Evolutionary conservation across 2,113 vertebrate genomes (phyloP).

Genomic region (Tupaia chinensis): DNA sequence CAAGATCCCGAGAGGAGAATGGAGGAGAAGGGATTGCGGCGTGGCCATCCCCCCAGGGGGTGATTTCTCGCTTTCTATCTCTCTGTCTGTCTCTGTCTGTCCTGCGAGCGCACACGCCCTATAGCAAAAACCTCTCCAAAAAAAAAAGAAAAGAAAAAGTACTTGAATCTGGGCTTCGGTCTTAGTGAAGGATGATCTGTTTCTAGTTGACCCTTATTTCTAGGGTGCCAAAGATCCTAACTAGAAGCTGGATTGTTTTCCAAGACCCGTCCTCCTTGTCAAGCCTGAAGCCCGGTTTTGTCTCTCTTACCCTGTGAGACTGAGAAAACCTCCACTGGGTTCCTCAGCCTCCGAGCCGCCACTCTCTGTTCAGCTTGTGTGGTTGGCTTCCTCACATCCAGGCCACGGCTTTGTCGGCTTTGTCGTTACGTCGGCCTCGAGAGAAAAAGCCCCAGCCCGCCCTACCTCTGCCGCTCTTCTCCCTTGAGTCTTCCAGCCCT

Average conservation of each 20-base stretch:
- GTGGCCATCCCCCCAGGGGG: no score
- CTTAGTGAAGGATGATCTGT: background rate
- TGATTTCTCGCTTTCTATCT: no score
- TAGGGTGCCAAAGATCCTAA: background rate
- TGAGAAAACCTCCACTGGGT: background rate
- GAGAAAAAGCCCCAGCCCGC: background rate
- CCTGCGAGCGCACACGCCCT: no score
- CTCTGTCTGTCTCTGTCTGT: no score
- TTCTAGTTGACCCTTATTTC: background rate
- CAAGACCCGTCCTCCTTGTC: background rate
- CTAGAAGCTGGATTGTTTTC: background rate
- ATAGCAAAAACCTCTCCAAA: no score
- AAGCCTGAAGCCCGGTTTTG: background rate
- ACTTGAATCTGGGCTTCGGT: background rate
- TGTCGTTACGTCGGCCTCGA: background rate
- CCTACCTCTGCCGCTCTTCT: background rate
- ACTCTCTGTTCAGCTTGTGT: background rate
- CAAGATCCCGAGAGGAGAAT: no score
- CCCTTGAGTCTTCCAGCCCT: background rate
- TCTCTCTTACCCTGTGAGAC: background rate
- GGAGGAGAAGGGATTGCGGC: no score
- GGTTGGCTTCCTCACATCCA: background rate
- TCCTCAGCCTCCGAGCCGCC: background rate
- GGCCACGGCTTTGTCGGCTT: background rate
- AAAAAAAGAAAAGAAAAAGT: background rate